A percentile compares a stretch with the other conserved stretches of the same genome.
phyloP scores from a whole-genome alignment of 2,797 vertebrate genomes.

The Myotis vivesi region DNA sequence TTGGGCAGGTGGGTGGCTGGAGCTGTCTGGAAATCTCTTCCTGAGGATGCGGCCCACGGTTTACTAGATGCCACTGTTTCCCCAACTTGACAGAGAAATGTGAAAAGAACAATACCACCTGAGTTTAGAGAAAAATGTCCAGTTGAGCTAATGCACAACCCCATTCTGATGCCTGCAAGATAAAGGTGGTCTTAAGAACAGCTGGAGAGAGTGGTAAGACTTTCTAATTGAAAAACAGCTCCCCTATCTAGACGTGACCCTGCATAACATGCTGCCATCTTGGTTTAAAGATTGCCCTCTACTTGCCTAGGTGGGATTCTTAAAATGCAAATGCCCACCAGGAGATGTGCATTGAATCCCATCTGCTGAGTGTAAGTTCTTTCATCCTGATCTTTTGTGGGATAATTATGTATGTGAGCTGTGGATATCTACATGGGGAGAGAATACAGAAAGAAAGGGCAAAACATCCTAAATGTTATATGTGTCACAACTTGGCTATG shows the following conservation, averaged over 20 bases:
- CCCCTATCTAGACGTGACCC: not conserved
- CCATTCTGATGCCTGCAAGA: not conserved
- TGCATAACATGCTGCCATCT: not conserved
- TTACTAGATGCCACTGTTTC: not conserved
- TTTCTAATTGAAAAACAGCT: not conserved
- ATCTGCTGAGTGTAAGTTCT: not conserved
- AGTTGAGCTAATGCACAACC: not conserved
- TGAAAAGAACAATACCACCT: not conserved
- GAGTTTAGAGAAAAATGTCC: not conserved
- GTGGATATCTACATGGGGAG: not conserved
- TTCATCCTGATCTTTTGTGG: not conserved
- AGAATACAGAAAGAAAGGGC: not conserved
- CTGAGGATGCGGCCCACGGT: not conserved
- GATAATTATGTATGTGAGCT: not conserved
- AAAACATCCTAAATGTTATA: not conserved
- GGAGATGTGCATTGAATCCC: not conserved
- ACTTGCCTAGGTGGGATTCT: not conserved
- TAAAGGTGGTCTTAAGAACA: not conserved
- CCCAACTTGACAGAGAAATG: not conserved
- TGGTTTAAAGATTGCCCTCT: not conserved
- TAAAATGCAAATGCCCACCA: constrained; percentile 20
- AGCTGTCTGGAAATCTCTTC: not conserved
- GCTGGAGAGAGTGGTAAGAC: not conserved
- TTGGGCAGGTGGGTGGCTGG: not conserved
- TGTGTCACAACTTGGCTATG: not conserved